Evolutionary conservation across 2,888 invertebrate species (phyloP).

Genomic region (Anthrax anthrax): DNA sequence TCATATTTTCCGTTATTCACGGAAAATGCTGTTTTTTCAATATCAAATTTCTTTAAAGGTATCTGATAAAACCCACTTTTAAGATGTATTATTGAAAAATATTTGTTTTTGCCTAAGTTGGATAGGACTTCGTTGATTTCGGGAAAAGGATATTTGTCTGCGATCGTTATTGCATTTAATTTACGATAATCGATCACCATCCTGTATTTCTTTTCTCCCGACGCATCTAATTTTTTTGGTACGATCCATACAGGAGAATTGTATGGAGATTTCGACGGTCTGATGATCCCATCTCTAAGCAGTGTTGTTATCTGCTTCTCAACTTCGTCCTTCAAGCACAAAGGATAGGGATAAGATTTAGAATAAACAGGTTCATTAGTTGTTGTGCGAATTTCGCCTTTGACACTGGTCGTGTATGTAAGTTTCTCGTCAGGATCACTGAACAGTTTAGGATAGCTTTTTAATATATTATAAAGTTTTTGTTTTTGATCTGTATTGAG

Average conservation of each 20-base stretch:
- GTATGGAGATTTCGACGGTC: conserved; percentile 10
- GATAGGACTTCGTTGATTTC: neutral
- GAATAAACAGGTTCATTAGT: conserved; percentile 5
- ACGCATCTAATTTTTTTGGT: conserved; percentile 13
- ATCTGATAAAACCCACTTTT: conserved; percentile 9
- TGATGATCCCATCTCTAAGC: conserved; percentile 5
- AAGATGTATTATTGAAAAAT: conserved; percentile 2
- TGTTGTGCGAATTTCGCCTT: conserved; percentile 8
- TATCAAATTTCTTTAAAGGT: conserved; percentile 4
- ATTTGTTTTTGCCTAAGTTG: conserved; percentile 1
- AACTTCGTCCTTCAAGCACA: neutral
- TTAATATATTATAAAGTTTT: neutral
- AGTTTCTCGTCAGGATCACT: conserved; percentile 7
- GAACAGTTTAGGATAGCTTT: conserved; percentile 1
- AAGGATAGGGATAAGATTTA: conserved; percentile 5
- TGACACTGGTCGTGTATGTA: conserved; percentile 6
- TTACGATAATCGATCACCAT: neutral
- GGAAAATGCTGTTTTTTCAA: conserved; percentile 10
- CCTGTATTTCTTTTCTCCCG: conserved; percentile 5
- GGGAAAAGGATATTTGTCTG: neutral
- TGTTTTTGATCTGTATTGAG: neutral
- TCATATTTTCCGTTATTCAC: conserved; percentile 9
- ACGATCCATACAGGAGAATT: conserved; percentile 11
- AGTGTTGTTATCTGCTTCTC: conserved; percentile 4
- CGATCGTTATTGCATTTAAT: neutral